Evolutionary conservation across 2,113 vertebrate genomes (phyloP).

Genomic region (Hyperoodon ampullatus): DNA sequence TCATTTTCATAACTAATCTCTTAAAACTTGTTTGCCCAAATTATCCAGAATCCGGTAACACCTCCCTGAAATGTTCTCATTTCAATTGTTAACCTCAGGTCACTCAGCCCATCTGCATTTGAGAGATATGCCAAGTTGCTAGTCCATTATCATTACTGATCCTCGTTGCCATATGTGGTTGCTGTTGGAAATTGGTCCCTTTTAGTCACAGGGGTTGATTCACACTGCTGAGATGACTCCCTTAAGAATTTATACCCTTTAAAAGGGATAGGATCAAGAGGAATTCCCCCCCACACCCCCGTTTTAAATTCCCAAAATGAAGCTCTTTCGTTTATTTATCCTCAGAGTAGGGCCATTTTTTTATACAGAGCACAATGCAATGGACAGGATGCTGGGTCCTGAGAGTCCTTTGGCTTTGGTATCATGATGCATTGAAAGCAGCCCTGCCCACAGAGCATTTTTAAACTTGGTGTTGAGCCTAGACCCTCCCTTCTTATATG

Average conservation of each 20-base stretch:
- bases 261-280: neutral
- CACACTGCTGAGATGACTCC: neutral
- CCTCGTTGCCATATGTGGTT: neutral
- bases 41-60: neutral
- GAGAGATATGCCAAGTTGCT: neutral
- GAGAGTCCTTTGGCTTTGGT: neutral
- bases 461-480: neutral
- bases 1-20: neutral
- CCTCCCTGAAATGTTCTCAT: neutral
- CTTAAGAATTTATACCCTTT: neutral
- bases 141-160: neutral
- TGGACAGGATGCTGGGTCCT: neutral
- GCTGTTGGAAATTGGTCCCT: neutral
- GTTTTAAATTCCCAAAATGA: neutral
- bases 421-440: neutral
- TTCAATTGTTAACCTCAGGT: neutral
- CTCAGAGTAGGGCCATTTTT: neutral
- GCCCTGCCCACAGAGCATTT: neutral
- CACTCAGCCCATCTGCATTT: neutral
- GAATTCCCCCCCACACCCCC: neutral
- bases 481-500: neutral
- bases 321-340: neutral
- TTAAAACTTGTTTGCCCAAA: neutral
- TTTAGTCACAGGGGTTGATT: neutral
- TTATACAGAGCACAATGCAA: neutral